Base-by-base conservation (phyloP, 2,797 vertebrate species). In the Acipenser oxyrinchus region DNA sequence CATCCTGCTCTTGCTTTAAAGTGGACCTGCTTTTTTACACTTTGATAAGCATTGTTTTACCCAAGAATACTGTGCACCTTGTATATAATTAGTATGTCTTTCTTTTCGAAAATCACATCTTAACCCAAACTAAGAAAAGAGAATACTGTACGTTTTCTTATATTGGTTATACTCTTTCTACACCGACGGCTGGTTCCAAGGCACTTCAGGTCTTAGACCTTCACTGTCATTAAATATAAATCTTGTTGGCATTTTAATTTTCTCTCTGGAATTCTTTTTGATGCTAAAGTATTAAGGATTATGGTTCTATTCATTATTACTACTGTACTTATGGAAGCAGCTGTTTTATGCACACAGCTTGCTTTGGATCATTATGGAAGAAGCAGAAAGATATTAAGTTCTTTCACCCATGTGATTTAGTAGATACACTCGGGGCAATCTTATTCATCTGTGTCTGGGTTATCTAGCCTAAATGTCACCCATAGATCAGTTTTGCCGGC, bases 221-320 rank as follows among this genome's bases (percentile, higher is more conserved):
- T 80, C 73, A 79, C 48, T 75, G 67, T 80, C 72, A 74, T 67
- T 66, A 73, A 72, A 71, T 67, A 77, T 74, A 85, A 83, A 83
- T 85, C 74, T 83, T 72, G 13, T 49, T 71, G 77, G 70, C 83
- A 77, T 83, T 88, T 88, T 81, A 86, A 48, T 88, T 87, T 90
- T 78, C 75, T 75, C 70, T 62, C 51, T 74, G 72, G 70, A 79
- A 78, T 78, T 79, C 68, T 76, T 78, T 86, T 78, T 79, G 75
- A 69, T 72, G 70, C 58, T 68, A 9, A 63, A 73, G 70, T 74
- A 68, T 66, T 66, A 6, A n/a, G 62, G 77, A 69, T 76, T 80
- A 73, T 76, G 71, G 73, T 72, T 78, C 49, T 72, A 79, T 75
- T 18, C 49, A 18, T 77, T 37, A 37, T 37, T 75, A 70, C 73